Conservation (phyloP, 2,797 vertebrate genomes). For the Perdix hodgsoniae region DNA sequence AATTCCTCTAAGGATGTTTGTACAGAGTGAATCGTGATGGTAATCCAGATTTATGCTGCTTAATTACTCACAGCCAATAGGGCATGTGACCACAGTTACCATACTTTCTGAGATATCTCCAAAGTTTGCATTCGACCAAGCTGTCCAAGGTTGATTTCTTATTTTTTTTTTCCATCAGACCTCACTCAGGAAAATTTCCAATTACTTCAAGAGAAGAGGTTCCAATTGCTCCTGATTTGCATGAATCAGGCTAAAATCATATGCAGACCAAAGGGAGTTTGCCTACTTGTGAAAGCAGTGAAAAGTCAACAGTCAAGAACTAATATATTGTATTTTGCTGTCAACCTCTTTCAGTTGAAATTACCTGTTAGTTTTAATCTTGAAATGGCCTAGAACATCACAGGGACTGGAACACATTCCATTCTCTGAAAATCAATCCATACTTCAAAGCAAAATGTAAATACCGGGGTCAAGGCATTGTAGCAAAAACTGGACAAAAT, state of each 20-base stretch:
- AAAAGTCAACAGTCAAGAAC: background rate
- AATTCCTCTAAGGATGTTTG: constrained; percentile 19
- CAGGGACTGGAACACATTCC: background rate
- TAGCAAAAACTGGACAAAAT: constrained; percentile 40
- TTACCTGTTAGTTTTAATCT: background rate
- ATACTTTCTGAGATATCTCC: constrained; percentile 6
- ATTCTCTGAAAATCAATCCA: background rate
- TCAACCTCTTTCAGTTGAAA: background rate
- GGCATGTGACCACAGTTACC: background rate
- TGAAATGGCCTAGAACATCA: background rate
- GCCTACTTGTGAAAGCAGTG: background rate
- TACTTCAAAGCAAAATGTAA: constrained; percentile 45
- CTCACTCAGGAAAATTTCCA: background rate
- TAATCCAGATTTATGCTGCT: constrained; percentile 30
- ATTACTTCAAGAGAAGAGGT: background rate
- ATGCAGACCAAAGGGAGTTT: background rate
- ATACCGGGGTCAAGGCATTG: constrained; percentile 29
- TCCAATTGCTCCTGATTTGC: background rate
- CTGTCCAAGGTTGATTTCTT: background rate
- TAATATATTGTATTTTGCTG: background rate
- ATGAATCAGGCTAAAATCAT: background rate
- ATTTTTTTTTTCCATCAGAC: background rate
- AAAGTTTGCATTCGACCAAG: background rate
- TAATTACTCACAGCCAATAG: constrained; percentile 18
- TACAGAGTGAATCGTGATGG: background rate